Evolutionary conservation across 2,113 vertebrate genomes (phyloP).

Genomic region (Toxotes chatareus): DNA sequence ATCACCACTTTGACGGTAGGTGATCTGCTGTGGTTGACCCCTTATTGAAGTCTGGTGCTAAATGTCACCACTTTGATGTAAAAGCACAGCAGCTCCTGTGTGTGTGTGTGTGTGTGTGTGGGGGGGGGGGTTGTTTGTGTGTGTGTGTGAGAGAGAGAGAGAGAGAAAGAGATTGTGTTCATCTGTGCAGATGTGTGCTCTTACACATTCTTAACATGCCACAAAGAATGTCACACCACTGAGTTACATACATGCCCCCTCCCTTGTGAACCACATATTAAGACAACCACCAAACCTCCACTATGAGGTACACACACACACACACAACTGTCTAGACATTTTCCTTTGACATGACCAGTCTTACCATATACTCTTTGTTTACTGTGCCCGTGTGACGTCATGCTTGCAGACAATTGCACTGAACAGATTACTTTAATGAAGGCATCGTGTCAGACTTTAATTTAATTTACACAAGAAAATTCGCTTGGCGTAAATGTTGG

Average conservation of each 20-base stretch:
- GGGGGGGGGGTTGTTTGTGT: too few species aligned
- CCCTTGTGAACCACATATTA: conserved; percentile 26
- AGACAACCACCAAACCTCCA: background rate
- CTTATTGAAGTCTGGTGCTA: conserved; percentile 72
- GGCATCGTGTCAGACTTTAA: background rate
- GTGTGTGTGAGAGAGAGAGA: background rate
- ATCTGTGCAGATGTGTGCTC: background rate
- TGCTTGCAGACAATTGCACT: too few species aligned
- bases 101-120: conserved; percentile 34
- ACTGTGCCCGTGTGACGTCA: too few species aligned
- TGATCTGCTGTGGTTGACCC: conserved; percentile 72
- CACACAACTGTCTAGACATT: background rate
- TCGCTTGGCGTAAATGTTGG: background rate
- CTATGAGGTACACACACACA: background rate
- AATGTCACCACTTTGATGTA: conserved; percentile 81
- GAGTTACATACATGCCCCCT: conserved; percentile 26
- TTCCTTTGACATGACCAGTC: too few species aligned
- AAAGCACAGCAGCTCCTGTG: conserved; percentile 58
- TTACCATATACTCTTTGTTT: too few species aligned
- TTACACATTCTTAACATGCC: conserved; percentile 64
- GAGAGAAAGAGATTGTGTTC: too few species aligned
- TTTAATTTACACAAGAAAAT: background rate
- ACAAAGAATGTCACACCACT: conserved; percentile 57
- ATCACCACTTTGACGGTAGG: conserved; percentile 60
- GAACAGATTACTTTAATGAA: too few species aligned